Evolutionary conservation across 2,797 vertebrate species (phyloP), one percentile per base, ranked within the genome.

Genomic region (Tapera naevia): DNA sequence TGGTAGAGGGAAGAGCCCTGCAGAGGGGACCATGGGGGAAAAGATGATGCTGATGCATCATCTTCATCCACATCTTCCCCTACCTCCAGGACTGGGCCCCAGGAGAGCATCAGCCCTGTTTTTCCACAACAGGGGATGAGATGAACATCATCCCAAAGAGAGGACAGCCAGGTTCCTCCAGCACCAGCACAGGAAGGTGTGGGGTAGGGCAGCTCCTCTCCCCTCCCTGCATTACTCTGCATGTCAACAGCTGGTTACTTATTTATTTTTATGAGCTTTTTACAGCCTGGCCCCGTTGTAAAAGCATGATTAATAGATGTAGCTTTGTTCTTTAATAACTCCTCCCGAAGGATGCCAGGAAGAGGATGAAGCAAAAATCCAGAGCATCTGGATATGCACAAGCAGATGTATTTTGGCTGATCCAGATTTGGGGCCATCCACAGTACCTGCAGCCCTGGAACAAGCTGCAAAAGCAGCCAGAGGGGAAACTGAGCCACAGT

Each of bases 381-480:
- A 27, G 72, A 45, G 72, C 62, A 75, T 24, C 46, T 1, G 2
- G 66, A 64, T 53, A n/a, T 51, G 13, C 19, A 19, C 0, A 3
- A 50, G n/a, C n/a, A 83, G 71, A 14, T 48, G 48, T 5, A 80
- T 56, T 45, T 57, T 7, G 4, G 30, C 43, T 66, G 46, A 24
- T 30, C n/a, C 0, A 0, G 39, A 50, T 45, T 15, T 21, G 14
- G 35, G 60, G 17, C 8, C 23, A 24, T 9, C 60, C 1, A 1
- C 39, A 15, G 32, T 10, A 2, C 58, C 64, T 25, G 10, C 41
- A 85, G n/a, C 30, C 9, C 70, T 2, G 0, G 28, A 35, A 56
- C 0, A 3, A 48, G 21, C 57, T 28, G 15, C 48, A n/a, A 58
- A 64, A 53, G 32, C 46, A 78, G 46, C 27, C 32, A 8, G n/a